Evolutionary conservation across 2,113 vertebrate species (phyloP), one percentile per base, ranked within the genome.

Genomic region (Zapus hudsonius): DNA sequence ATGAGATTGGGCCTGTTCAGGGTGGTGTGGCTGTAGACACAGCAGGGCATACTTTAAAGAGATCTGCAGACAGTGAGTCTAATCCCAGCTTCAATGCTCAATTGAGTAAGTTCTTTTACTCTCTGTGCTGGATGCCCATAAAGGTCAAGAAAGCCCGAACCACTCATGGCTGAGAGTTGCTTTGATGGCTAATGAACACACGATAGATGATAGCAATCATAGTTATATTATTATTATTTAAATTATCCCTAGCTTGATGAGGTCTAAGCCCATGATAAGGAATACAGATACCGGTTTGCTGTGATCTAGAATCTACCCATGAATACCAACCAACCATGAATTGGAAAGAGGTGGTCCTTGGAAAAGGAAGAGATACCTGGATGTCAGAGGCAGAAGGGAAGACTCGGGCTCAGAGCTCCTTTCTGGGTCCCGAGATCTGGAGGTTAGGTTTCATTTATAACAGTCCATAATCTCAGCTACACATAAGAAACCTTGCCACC

Each of bases 401-500:
- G 64, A 69, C 27, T 19, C 31, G 42, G 31, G 44, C 23, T 63
- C 40, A 38, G 27, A 84, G 40, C 63, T 70, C 38, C n/a, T 80
- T 73, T 31, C 90, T 44, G 27, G 63, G 42, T n/a, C n/a, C 70
- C 57, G 42, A 86, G 87, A 80, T 23, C 64, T 47, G 33, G 55
- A 93, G 82, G 67, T 86, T 40, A 89, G 81, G 81, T 79, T 91
- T 95, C 95, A 69, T 94, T 94, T 95, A 94, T 19, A 92, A 83
- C 92, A 92, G 94, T 91, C 87, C 87, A 87, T 94, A 94, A 94
- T 93, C 91, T 90, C 52, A 86, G 96, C 23, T 0, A 7, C 92
- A 92, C 76, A 47, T 79, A 92, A 96, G 93, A 96, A 80, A 93
- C 25, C 87, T 90, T 70, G 81, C 81, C 95, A 94, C 92, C 82